Evolutionary conservation across 2,888 invertebrate species (phyloP).

Genomic region (Ramazzottius varieornatus): DNA sequence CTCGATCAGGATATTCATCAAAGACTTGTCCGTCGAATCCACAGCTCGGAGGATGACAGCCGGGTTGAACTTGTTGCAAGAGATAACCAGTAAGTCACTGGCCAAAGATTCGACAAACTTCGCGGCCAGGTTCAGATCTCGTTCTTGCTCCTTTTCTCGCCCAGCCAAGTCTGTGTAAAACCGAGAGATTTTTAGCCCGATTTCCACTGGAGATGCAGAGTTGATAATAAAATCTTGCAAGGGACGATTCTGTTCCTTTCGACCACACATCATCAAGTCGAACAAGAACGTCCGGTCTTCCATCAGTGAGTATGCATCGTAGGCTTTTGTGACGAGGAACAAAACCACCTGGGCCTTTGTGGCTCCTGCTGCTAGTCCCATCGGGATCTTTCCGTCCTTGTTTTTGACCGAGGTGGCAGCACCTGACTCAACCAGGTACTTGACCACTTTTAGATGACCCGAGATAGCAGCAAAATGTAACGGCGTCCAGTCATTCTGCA

Average conservation of each 20-base stretch:
- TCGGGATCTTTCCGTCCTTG: conserved; percentile 71
- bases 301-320: conserved; percentile 85
- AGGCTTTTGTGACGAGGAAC: conserved; percentile 85
- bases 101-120: conserved; percentile 94
- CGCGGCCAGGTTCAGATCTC: conserved; percentile 77
- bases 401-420: conserved; percentile 84
- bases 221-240: conserved; percentile 89
- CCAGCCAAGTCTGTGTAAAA: conserved; percentile 34
- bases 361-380: conserved; percentile 91
- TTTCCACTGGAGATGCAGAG: conserved; percentile 97
- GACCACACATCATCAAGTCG: conserved; percentile 90
- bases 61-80: conserved; percentile 76
- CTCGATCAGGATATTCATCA: conserved; percentile 82
- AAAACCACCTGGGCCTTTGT: conserved; percentile 83
- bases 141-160: conserved; percentile 84
- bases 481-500: conserved; percentile 71
- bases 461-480: conserved; percentile 78
- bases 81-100: conserved; percentile 69
- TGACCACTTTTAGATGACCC: conserved; percentile 83
- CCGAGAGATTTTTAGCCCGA: conserved; percentile 84
- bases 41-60: conserved; percentile 78
- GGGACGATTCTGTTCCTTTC: conserved; percentile 36
- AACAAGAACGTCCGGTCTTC: conserved; percentile 91
- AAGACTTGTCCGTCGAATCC: conserved; percentile 72
- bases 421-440: conserved; percentile 73